phyloP scores from a whole-genome alignment of 2,888 invertebrate genomes.

The Tyria jacobaeae region DNA sequence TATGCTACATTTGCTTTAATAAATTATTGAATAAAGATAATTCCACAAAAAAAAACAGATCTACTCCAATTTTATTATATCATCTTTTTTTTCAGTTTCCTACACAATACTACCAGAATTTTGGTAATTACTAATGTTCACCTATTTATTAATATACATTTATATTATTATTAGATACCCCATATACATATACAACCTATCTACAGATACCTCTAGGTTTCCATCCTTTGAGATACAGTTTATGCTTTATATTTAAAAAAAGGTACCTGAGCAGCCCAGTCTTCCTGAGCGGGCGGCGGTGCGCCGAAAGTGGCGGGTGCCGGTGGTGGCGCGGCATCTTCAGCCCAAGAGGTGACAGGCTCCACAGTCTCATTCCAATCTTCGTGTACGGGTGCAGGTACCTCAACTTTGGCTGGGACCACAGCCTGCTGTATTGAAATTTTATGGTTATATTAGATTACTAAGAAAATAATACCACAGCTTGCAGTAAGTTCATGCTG shows the following conservation, averaged over 20 bases:
- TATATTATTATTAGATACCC: too few species aligned
- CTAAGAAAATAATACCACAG: neutral
- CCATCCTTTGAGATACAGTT: neutral
- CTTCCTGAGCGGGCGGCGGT: conserved; percentile 80
- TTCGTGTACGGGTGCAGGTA: conserved; percentile 75
- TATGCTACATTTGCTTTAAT: too few species aligned
- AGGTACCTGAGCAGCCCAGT: conserved; percentile 86
- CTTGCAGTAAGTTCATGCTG: too few species aligned
- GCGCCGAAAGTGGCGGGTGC: conserved; percentile 72
- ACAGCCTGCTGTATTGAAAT: conserved; percentile 62
- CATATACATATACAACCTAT: too few species aligned
- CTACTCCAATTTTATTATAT: too few species aligned
- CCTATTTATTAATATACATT: too few species aligned
- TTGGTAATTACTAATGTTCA: too few species aligned
- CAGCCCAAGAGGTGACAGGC: conserved; percentile 79
- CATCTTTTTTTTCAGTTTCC: too few species aligned
- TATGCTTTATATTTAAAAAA: neutral
- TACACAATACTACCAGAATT: too few species aligned
- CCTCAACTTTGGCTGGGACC: conserved; percentile 75
- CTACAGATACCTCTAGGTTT: too few species aligned
- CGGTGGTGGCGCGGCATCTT: conserved; percentile 70
- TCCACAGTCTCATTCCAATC: conserved; percentile 79
- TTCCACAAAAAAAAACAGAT: too few species aligned
- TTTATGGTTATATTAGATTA: neutral
- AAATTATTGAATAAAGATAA: neutral